A percentile compares a stretch with the other conserved stretches of the same genome.
Evolutionary conservation across 2,888 invertebrate species (phyloP).

Genomic region (Heliconius hortense): DNA sequence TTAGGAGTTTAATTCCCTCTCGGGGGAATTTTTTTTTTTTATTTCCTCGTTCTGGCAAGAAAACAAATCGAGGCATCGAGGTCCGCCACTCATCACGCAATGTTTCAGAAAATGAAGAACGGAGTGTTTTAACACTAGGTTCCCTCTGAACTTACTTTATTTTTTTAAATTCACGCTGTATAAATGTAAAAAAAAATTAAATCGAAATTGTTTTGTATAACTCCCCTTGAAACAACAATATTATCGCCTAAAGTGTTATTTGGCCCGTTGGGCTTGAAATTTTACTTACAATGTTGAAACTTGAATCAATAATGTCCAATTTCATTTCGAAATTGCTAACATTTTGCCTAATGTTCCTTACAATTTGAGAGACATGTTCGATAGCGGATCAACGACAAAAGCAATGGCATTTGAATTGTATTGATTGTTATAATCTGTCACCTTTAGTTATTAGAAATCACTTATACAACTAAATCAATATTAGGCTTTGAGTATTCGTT

Average conservation of each 20-base stretch:
- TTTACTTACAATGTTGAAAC: slow-evolving; percentile 49
- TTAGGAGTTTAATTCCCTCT: no score
- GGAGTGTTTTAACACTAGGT: no score
- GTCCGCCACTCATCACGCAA: no score
- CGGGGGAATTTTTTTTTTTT: no score
- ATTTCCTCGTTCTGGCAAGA: no score
- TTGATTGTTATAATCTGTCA: slow-evolving; percentile 21
- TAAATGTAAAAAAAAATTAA: not conserved
- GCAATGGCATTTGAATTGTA: slow-evolving; percentile 27
- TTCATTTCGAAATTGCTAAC: slow-evolving; percentile 41
- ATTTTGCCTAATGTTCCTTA: slow-evolving; percentile 35
- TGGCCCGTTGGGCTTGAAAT: slow-evolving; percentile 57
- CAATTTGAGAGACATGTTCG: slow-evolving; percentile 32
- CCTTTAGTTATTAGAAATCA: slow-evolving; percentile 16
- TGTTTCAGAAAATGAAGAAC: no score
- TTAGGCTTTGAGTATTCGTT: not conserved
- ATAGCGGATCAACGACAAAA: slow-evolving; percentile 28
- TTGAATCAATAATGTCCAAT: slow-evolving; percentile 44
- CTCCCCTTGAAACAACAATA: slow-evolving; percentile 58
- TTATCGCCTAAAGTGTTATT: slow-evolving; percentile 61
- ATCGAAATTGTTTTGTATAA: not conserved
- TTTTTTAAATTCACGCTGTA: not conserved
- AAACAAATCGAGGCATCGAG: no score
- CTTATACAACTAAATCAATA: not conserved
- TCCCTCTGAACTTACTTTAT: no score